phyloP scores from a whole-genome alignment of 2,888 invertebrate genomes.

The Metopia argyrocephala region DNA sequence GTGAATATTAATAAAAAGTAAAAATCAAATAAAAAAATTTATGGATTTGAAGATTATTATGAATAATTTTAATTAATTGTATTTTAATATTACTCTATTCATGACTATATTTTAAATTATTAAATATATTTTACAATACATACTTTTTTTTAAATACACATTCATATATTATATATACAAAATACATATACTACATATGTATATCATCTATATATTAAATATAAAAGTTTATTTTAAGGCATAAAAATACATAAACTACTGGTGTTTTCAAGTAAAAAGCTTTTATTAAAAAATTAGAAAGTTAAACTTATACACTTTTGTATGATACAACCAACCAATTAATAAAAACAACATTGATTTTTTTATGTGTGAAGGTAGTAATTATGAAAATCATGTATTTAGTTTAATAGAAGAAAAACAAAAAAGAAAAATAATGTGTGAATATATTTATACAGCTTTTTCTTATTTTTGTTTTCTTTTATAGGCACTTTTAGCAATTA shows the following conservation, averaged over 20 bases:
- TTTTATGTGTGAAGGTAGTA: neutral
- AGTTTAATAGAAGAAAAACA: neutral
- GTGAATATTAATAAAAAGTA: too few species aligned
- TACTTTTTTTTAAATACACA: constrained; percentile 25
- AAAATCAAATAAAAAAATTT: too few species aligned
- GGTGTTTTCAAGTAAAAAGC: constrained; percentile 40
- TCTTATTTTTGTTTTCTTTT: constrained; percentile 17
- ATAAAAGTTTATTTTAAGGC: constrained; percentile 52
- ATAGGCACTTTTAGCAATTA: constrained; percentile 64
- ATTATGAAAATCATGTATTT: constrained; percentile 8
- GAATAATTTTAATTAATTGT: too few species aligned
- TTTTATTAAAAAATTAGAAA: constrained; percentile 21
- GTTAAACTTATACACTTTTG: neutral
- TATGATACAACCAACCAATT: constrained; percentile 43
- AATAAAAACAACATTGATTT: neutral
- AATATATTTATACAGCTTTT: neutral
- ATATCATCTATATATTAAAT: neutral
- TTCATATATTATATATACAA: constrained; percentile 41
- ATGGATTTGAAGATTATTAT: too few species aligned
- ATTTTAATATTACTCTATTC: too few species aligned
- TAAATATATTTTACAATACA: neutral
- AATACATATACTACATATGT: constrained; percentile 7
- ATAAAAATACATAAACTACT: constrained; percentile 52
- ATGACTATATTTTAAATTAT: neutral
- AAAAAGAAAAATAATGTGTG: neutral